Conservation (phyloP, 2,113 vertebrate species). For the Platichthys stellatus region DNA sequence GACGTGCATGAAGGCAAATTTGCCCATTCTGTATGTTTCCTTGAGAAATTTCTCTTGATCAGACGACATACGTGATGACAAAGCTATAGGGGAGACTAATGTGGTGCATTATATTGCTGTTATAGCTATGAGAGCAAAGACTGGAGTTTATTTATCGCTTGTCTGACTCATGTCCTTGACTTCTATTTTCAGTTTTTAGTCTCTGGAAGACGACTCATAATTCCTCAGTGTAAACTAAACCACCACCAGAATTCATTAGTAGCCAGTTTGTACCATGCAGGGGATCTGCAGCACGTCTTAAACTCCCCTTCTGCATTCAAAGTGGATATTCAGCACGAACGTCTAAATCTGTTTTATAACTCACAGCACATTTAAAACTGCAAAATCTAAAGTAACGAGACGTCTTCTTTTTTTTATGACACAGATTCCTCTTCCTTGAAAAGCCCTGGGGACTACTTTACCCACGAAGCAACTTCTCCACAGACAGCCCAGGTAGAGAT, state of each 20-base stretch:
- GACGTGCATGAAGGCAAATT: background rate
- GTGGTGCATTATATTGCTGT: conserved; percentile 1
- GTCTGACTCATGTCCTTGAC: background rate
- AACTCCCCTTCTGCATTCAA: too few species aligned
- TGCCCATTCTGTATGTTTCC: conserved; percentile 23
- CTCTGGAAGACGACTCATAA: conserved; percentile 1
- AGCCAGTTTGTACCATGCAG: background rate
- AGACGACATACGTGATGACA: conserved; percentile 25
- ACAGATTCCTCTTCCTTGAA: too few species aligned
- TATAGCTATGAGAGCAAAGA: background rate
- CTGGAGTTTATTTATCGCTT: background rate
- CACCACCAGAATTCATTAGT: background rate
- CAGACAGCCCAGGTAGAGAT: too few species aligned
- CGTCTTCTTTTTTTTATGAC: too few species aligned
- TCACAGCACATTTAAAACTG: too few species aligned
- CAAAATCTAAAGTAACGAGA: too few species aligned
- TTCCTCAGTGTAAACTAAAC: background rate
- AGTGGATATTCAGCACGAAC: too few species aligned
- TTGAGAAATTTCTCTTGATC: conserved; percentile 28
- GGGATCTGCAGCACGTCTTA: background rate
- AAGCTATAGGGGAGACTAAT: background rate
- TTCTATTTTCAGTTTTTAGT: background rate
- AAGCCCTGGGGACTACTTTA: too few species aligned
- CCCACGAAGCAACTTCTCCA: too few species aligned
- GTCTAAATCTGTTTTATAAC: too few species aligned